These are phyloP conservation scores for Bergia sp. DNA, from an alignment of 92 coral and sea anemone species.

Conservation along the genomic window DNA sequence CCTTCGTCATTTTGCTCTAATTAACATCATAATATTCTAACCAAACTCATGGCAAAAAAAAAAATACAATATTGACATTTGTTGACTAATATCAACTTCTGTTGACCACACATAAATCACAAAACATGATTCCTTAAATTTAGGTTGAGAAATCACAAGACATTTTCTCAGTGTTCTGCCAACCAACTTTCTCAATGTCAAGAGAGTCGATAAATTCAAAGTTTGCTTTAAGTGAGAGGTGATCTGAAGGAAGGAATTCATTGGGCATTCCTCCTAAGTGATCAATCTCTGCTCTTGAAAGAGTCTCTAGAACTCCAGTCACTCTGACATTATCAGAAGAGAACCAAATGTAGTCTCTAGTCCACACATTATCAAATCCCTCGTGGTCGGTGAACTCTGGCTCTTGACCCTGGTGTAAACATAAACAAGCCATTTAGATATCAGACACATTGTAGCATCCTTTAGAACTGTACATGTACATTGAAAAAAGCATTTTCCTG, in stretches of 20 bases:
- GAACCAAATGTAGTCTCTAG: slow-evolving; percentile 48
- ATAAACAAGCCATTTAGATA: neutral
- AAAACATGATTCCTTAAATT: no score
- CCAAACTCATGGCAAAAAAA: no score
- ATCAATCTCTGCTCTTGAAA: slow-evolving; percentile 7
- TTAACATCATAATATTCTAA: no score
- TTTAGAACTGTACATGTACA: no score
- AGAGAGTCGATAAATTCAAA: slow-evolving; percentile 25
- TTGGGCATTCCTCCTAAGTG: slow-evolving; percentile 43
- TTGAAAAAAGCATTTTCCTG: no score
- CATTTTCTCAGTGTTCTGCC: no score
- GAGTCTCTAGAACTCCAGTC: slow-evolving; percentile 35
- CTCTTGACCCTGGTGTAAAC: slow-evolving; percentile 3
- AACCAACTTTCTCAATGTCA: neutral
- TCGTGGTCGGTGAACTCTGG: slow-evolving; percentile 39
- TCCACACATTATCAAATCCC: slow-evolving; percentile 13
- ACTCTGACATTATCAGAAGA: slow-evolving; percentile 28
- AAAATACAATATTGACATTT: no score
- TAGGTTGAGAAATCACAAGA: no score
- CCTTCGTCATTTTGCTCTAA: no score
- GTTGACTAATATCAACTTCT: no score
- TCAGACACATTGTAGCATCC: no score
- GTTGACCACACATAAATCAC: no score
- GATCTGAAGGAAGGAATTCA: slow-evolving; percentile 43
- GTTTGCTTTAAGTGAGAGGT: slow-evolving; percentile 42